A percentile compares a stretch with the other conserved stretches of the same genome.
Conservation (phyloP, 2,113 vertebrate species). For the Mesembrinibis cayennensis region DNA sequence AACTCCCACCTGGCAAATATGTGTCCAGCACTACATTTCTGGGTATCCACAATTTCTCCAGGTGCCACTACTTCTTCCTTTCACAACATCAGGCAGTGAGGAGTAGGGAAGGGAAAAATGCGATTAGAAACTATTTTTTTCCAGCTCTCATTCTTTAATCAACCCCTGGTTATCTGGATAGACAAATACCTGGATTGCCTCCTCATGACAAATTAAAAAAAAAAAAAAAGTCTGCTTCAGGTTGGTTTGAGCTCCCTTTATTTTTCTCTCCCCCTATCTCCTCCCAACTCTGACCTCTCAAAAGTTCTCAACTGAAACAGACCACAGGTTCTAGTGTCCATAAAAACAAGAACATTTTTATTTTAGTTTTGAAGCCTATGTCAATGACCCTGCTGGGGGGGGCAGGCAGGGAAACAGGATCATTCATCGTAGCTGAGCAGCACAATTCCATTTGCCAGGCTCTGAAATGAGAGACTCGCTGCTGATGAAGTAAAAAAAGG, state of each 20-base stretch:
- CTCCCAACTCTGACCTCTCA: not conserved
- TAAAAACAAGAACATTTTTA: constrained; percentile 79
- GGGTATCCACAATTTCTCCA: not conserved
- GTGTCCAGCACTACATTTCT: not conserved
- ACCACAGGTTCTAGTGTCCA: constrained; percentile 72
- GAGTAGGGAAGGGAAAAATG: not conserved
- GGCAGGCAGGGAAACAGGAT: not conserved
- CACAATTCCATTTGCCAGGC: constrained; percentile 81
- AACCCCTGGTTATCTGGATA: not conserved
- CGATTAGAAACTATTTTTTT: not conserved
- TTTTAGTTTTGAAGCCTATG: constrained; percentile 83
- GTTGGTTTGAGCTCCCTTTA: not conserved
- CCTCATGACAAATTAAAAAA: constrained; percentile 56
- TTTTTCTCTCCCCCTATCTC: not conserved
- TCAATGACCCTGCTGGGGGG: constrained; percentile 53
- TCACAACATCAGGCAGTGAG: not conserved
- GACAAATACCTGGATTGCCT: not conserved
- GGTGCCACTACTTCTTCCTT: not conserved
- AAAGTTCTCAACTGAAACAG: constrained; percentile 74
- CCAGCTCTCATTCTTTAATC: not conserved
- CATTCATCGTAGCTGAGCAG: constrained; percentile 78
- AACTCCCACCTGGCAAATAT: not conserved
- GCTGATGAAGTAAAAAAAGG: constrained; percentile 82
- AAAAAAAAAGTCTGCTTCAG: constrained; percentile 42
- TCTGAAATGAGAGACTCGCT: constrained; percentile 80